Percentiles rank a stretch among this genome's conserved stretches.
phyloP scores from a whole-genome alignment of 2,797 vertebrate genomes.

The Poecile montanus region DNA sequence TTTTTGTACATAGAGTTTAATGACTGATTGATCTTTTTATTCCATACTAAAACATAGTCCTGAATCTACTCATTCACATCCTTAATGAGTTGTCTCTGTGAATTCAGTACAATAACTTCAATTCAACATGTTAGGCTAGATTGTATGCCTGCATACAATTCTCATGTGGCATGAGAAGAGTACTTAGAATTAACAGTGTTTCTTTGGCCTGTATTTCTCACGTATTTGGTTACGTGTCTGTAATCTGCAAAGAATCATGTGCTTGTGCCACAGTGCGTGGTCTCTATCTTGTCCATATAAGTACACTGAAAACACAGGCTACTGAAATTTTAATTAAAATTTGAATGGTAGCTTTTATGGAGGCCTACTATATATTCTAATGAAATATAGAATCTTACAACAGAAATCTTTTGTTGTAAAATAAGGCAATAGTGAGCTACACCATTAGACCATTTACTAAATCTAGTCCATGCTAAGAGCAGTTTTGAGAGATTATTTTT shows the following conservation, averaged over 20 bases:
- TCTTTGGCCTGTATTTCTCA: not conserved
- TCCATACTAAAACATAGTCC: not conserved
- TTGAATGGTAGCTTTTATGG: not conserved
- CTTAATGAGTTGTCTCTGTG: not conserved
- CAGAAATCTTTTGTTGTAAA: not conserved
- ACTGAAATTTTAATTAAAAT: not conserved
- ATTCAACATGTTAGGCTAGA: not conserved
- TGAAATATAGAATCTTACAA: too few relatives aligned
- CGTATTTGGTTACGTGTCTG: fast-evolving
- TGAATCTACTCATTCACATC: not conserved
- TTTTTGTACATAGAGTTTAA: not conserved
- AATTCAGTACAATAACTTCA: not conserved
- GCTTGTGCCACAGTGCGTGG: not conserved
- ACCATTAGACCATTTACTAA: not conserved
- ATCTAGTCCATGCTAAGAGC: not conserved
- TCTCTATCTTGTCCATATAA: not conserved
- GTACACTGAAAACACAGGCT: not conserved
- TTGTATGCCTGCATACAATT: not conserved
- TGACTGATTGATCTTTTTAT: constrained; percentile 6
- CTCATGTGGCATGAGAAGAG: not conserved
- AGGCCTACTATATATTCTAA: not conserved
- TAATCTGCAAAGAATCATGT: not conserved
- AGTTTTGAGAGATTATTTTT: not conserved
- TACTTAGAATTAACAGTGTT: not conserved
- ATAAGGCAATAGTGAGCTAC: not conserved